Conservation (phyloP, 1,140 invertebrate genomes). For the Lutraria rhynchaena region DNA sequence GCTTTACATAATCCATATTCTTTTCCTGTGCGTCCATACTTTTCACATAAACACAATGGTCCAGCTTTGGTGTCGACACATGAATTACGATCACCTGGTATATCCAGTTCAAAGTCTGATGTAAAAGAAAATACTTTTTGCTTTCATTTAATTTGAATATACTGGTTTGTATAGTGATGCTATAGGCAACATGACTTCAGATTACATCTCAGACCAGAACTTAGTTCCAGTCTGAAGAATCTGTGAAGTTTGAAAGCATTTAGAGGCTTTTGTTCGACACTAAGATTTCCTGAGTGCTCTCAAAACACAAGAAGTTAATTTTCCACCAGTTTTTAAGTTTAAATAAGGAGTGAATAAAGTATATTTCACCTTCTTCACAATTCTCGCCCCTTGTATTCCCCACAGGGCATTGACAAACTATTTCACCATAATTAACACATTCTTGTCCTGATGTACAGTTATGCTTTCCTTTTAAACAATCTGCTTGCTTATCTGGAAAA, state of each 20-base stretch:
- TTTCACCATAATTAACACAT: slow-evolving; percentile 8
- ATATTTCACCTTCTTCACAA: slow-evolving; percentile 19
- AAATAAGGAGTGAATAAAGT: not conserved
- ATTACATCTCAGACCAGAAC: too few relatives aligned
- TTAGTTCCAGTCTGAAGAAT: too few relatives aligned
- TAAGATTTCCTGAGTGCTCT: too few relatives aligned
- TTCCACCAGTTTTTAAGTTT: too few relatives aligned
- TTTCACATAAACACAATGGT: slow-evolving; percentile 12
- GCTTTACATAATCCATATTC: slow-evolving; percentile 22
- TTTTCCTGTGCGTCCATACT: not conserved
- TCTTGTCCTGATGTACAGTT: slow-evolving; percentile 18
- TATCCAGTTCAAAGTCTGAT: not conserved
- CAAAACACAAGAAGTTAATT: too few relatives aligned
- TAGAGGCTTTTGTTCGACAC: too few relatives aligned
- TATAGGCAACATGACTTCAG: too few relatives aligned
- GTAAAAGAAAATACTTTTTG: too few relatives aligned
- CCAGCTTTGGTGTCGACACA: slow-evolving; percentile 17
- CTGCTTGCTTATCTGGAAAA: slow-evolving; percentile 9
- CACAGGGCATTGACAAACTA: slow-evolving; percentile 15
- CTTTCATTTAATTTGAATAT: too few relatives aligned
- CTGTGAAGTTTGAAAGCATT: too few relatives aligned
- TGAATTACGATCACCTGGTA: not conserved
- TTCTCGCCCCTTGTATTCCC: slow-evolving; percentile 12
- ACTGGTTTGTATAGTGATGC: too few relatives aligned
- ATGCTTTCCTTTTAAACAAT: not conserved